Base-by-base conservation (phyloP, 2,888 invertebrate species). In the Ametastegia equiseti region DNA sequence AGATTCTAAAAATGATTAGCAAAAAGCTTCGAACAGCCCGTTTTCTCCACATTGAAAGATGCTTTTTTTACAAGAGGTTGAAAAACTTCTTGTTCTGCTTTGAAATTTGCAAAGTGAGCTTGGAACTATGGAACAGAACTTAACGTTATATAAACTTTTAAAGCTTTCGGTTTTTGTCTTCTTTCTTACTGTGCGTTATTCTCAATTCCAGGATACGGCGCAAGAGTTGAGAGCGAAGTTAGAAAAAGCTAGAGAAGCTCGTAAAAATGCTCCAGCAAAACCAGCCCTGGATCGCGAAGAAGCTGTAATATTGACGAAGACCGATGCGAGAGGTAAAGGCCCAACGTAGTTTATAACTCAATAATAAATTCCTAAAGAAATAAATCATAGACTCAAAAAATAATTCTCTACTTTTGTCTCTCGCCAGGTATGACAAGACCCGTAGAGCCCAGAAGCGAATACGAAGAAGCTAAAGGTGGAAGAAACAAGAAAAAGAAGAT, bases 161-260 rank as follows among this genome's bases (percentile, higher is more conserved):
- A 42, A 33, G 78, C 80, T 69, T 54, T 13, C 9, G 13, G 57
- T 19, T 27, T 11, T n/a, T 65, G 27, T n/a, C n/a, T n/a, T n/a
- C n/a, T n/a, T n/a, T n/a, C n/a, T n/a, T n/a, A 13, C 30, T 42
- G 50, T 50, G 47, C 5, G 27, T 23, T 54, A 19, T 63, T 47
- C 0, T 19, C 7, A 36, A 36, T 54, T 75, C n/a, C 83, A 94
- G 89, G 94, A 94, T 83, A 90, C 96, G 80, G 96, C 96, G 0
- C 89, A 92, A 50, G 94, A 96, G 88, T 92, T 98, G 67, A 97
- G 97, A 91, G 88, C 91, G 2, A 95, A 97, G 90, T 91, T 98
- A 63, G 96, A 96, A 84, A 92, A 92, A 33, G 97, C 97, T 0
- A 94, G 96, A 86, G 92, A 93, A 81, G 92, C 87, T 13, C 90